These are phyloP conservation scores for Picathartes gymnocephalus DNA, from an alignment of 2,113 vertebrate species.

Conservation along the genomic window DNA sequence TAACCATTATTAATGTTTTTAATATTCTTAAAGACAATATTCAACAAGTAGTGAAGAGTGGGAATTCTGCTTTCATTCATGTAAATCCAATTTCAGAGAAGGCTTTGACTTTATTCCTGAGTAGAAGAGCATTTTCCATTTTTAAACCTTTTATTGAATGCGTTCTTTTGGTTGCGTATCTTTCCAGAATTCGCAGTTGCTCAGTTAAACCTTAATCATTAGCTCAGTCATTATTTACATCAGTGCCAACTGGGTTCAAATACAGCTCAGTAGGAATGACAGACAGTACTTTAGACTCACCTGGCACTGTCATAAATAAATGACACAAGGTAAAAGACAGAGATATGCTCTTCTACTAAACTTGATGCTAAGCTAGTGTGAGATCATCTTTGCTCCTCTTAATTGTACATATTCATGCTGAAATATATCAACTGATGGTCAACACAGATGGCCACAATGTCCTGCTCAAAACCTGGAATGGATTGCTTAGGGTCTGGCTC, in stretches of 20 bases:
- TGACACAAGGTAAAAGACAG: not conserved
- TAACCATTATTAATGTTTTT: not conserved
- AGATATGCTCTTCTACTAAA: not conserved
- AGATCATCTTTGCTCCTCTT: not conserved
- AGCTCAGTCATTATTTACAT: not conserved
- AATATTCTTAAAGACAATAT: not conserved
- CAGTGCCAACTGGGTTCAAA: not conserved
- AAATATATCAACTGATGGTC: not conserved
- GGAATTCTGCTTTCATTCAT: not conserved
- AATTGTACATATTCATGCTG: not conserved
- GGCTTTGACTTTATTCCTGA: not conserved
- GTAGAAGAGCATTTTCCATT: not conserved
- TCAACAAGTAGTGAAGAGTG: not conserved
- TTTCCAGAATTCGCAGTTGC: not conserved
- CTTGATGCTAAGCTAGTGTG: not conserved
- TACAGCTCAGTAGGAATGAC: not conserved
- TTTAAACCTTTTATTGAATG: not conserved
- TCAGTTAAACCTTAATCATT: not conserved
- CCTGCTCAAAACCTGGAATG: not conserved
- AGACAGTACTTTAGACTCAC: not conserved
- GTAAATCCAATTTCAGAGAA: not conserved
- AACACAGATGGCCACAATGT: not conserved
- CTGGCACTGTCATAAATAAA: not conserved
- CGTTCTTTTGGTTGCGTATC: not conserved
- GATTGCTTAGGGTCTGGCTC: not conserved